Percentiles rank a stretch among this genome's conserved stretches.
These are phyloP conservation scores for Tupaia chinensis DNA, from an alignment of 2,113 vertebrate genomes.

Conservation along the genomic window DNA sequence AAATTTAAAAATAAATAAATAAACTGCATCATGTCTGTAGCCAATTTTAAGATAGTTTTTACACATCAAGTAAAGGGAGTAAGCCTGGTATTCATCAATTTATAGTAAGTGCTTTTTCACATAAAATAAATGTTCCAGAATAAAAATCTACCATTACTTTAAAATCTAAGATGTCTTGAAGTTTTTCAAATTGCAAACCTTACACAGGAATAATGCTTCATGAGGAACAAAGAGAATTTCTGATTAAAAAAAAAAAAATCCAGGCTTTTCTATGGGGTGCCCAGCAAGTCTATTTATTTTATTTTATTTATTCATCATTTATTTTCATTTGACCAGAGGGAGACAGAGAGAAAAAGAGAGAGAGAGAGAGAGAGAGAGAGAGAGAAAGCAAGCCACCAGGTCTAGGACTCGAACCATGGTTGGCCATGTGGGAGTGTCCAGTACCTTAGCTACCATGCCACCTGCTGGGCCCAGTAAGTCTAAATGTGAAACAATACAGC, in stretches of 20 bases:
- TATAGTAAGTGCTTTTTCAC: constrained; percentile 40
- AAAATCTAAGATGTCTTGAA: constrained; percentile 37
- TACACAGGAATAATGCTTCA: not conserved
- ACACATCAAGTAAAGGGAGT: not conserved
- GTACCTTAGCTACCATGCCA: too few species aligned
- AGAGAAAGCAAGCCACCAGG: too few species aligned
- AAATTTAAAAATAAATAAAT: not conserved
- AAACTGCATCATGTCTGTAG: not conserved
- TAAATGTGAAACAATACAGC: not conserved
- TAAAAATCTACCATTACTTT: constrained; percentile 35
- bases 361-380: too few species aligned
- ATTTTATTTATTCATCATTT: too few species aligned
- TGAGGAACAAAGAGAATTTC: constrained; percentile 20
- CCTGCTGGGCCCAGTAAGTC: not conserved
- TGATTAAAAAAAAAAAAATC: not conserved
- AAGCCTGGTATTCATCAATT: not conserved
- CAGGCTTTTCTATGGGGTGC: not conserved
- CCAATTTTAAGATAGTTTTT: constrained; percentile 21
- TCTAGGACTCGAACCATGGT: too few species aligned
- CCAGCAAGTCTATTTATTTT: not conserved
- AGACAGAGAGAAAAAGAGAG: too few species aligned
- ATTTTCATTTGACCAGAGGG: too few species aligned
- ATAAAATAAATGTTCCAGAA: not conserved
- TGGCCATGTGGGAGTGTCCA: too few species aligned
- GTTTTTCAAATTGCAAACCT: constrained; percentile 32